These are phyloP conservation scores for Tyrophagus putrescentiae DNA, from an alignment of 1,140 invertebrate genomes.

Conservation along the genomic window DNA sequence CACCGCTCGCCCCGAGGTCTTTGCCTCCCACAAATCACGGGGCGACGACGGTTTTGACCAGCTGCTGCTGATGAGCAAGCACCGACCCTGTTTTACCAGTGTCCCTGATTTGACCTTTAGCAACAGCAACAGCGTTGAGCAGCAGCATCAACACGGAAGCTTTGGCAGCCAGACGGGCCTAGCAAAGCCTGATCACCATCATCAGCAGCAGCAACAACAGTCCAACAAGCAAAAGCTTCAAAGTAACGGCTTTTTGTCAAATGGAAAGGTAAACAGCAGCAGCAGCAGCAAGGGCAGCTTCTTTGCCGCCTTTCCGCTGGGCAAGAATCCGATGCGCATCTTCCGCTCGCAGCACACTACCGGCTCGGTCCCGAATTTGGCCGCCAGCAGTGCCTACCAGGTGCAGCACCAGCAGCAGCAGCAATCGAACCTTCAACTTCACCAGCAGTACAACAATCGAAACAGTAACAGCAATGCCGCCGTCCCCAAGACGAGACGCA, in stretches of 20 bases:
- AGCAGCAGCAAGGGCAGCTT: neutral
- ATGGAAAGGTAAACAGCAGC: neutral
- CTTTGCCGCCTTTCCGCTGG: neutral
- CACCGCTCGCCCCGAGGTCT: neutral
- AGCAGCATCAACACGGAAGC: neutral
- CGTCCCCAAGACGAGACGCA: too few relatives aligned
- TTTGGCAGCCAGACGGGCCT: too few relatives aligned
- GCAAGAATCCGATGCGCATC: conserved; percentile 12
- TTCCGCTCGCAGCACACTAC: conserved; percentile 1
- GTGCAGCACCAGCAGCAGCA: neutral
- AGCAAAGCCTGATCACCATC: neutral
- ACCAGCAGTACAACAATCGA: conserved; percentile 9
- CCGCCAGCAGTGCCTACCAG: too few relatives aligned
- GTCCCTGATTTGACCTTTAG: conserved; percentile 16
- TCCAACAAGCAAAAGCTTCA: too few relatives aligned
- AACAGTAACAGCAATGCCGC: neutral
- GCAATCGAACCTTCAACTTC: neutral
- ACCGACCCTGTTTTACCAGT: conserved; percentile 12
- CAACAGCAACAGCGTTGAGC: neutral
- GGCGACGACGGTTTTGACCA: neutral
- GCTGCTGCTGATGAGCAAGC: neutral
- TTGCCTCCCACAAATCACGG: too few relatives aligned
- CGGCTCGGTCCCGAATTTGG: conserved; percentile 19
- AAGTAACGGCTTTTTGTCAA: too few relatives aligned
- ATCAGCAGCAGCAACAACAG: neutral